Evolutionary conservation across 1,140 invertebrate genomes (phyloP).

Genomic region (Trichogramma pretiosum): DNA sequence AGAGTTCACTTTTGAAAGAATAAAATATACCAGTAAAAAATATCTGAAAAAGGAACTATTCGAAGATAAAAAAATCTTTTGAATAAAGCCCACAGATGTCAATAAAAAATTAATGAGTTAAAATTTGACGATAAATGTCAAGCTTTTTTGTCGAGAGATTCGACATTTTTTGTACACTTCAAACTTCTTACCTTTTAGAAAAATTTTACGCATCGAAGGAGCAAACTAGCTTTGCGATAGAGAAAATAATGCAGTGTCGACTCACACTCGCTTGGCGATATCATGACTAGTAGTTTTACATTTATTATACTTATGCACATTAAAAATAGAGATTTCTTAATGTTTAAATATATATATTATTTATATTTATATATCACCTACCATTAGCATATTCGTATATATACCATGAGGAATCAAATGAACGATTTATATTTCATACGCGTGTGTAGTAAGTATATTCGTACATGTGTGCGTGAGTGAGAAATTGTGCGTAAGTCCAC

Average conservation of each 20-base stretch:
- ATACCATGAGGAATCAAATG: not conserved
- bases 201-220: conserved; percentile 9
- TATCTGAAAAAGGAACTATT: no score
- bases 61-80: no score
- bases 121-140: no score
- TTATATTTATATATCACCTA: not conserved
- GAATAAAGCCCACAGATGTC: no score
- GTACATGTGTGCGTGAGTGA: conserved; percentile 5
- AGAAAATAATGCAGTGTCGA: conserved; percentile 14
- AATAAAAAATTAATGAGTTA: no score
- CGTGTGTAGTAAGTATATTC: conserved; percentile 4
- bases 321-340: conserved; percentile 16
- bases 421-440: not conserved
- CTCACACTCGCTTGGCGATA: conserved; percentile 3
- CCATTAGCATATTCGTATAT: conserved; percentile 8
- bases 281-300: conserved; percentile 14
- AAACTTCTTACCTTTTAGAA: conserved; percentile 9
- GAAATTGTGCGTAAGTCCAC: conserved; percentile 15
- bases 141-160: no score
- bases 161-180: no score
- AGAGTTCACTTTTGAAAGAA: no score
- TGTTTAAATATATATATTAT: no score
- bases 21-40: no score
- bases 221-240: conserved; percentile 6
- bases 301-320: conserved; percentile 17